Base-by-base conservation (phyloP, 1,140 invertebrate genomes). In the Leptopilina clavipes region DNA sequence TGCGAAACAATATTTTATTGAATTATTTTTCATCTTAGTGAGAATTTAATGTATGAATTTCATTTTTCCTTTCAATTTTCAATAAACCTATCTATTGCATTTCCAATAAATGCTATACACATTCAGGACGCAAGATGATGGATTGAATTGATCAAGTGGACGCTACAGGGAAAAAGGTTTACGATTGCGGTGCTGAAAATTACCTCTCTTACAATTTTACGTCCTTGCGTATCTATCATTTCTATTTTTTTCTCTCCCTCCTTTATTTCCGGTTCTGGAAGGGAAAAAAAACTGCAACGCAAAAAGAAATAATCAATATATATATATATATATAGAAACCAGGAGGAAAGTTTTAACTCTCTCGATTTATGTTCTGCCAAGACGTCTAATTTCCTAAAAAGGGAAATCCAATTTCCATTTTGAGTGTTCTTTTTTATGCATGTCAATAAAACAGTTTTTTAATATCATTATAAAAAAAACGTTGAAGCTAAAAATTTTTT, bases 181-280 rank as follows among this genome's bases (percentile, higher is more conserved):
- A 65, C 59, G 59, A 65, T 31, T 65, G 59, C 25, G 59, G 59
- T 65, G 59, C 59, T 31, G 59, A 65, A 65, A 65, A 65, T 65
- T 65, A 65, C 59, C 59, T 65, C 59, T 65, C 59, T 65, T 65
- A 65, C 22, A 22, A 10, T 65, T 65, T 40, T 65, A 65, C 22
- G 59, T 65, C 22, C 59, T 65, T 65, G 22, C 25, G 59, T 65
- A 65, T 37, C 59, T 37, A 31, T 65, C 59, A 65, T 65, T 65
- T n/a, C 3, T 14, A 22, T 37, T 31, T 65, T 65, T 65, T 31
- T 31, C 5, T 31, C 5, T 31, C n/a, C 25, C 25, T 31, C 25
- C 48, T 52, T 52, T 65, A n/a, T 65, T 31, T 65, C 25, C 19
- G 12, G 12, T 18, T 9, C 22, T n/a, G 59, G 25, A 65, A 31